A percentile compares a stretch with the other conserved stretches of the same genome.
These are phyloP conservation scores for Squalus acanthias DNA, from an alignment of 2,797 vertebrate species.

Conservation along the genomic window DNA sequence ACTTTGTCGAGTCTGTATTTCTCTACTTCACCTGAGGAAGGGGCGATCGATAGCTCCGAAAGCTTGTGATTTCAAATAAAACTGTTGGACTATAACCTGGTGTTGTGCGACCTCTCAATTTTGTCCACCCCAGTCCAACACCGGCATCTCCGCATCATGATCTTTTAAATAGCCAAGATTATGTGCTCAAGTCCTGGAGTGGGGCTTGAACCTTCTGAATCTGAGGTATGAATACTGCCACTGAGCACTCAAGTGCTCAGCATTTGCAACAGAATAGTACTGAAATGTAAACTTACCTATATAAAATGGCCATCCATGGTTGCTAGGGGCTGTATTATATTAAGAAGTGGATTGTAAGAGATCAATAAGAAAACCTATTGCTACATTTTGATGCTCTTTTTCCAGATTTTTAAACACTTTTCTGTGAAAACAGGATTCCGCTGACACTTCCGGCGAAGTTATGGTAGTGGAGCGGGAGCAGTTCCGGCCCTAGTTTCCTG, in stretches of 20 bases:
- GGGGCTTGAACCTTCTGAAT: neutral
- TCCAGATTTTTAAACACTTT: neutral
- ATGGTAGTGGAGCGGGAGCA: neutral
- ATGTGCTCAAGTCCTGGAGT: neutral
- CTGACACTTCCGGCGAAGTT: neutral
- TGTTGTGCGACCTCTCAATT: too few species aligned
- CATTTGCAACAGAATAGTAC: neutral
- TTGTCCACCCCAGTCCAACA: too few species aligned
- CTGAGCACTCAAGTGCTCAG: neutral
- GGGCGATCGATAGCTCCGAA: too few species aligned
- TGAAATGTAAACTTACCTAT: neutral
- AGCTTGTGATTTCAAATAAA: too few species aligned
- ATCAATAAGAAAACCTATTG: neutral
- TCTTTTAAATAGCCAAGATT: too few species aligned
- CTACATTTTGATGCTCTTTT: neutral
- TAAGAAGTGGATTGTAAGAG: neutral
- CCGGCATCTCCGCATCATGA: too few species aligned
- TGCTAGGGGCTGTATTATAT: neutral
- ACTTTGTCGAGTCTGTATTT: too few species aligned
- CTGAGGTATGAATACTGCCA: neutral
- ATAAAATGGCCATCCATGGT: neutral
- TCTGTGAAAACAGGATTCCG: neutral
- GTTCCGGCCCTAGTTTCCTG: neutral
- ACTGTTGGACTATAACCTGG: too few species aligned
- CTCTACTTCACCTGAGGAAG: too few species aligned